Evolutionary conservation across 2,113 vertebrate species (phyloP), one percentile per base, ranked within the genome.

Genomic region (Microtus pennsylvanicus): DNA sequence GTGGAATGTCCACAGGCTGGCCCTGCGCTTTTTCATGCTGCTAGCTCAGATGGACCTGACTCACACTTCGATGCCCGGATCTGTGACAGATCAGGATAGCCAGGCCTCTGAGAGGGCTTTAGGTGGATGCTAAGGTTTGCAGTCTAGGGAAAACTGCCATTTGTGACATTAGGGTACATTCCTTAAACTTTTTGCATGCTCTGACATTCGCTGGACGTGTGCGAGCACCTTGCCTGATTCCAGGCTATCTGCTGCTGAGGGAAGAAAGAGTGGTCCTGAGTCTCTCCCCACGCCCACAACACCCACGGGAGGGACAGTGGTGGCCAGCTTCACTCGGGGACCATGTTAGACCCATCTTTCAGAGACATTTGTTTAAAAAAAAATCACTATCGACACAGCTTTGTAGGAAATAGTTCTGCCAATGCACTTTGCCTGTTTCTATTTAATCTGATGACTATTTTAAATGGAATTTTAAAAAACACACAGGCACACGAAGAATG

Each of bases 361-460:
- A 81, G 65, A 74, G 12, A 55, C 16, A 67, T 75, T 50, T 81
- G 19, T 61, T 10, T 8, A 13, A 92, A 93, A 94, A 94, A 42
- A 47, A 7, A 0, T 35, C 14, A 72, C 65, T 93, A 5, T 83
- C 81, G 76, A 89, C 38, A n/a, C 35, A 82, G 61, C 70, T 69
- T 70, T 80, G 38, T 77, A 91, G 91, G 45, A 96, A 96, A 30
- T 80, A 74, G 82, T 90, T 92, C 81, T 93, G 90, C 88, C 87
- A 92, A 87, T 95, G 55, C 65, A 76, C 65, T 92, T 80, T 58
- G 72, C 89, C 88, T 91, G 55, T 88, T 96, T 96, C 90, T 86
- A 67, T 94, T 97, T 93, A 67, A 94, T 85, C 87, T 67, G 58
- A 90, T 95, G 93, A 90, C 86, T 82, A 14, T 85, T 97, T 96